Percentiles rank a stretch among this genome's conserved stretches.
phyloP scores from a whole-genome alignment of 2,797 vertebrate genomes.

The Anolis apletophallus region DNA sequence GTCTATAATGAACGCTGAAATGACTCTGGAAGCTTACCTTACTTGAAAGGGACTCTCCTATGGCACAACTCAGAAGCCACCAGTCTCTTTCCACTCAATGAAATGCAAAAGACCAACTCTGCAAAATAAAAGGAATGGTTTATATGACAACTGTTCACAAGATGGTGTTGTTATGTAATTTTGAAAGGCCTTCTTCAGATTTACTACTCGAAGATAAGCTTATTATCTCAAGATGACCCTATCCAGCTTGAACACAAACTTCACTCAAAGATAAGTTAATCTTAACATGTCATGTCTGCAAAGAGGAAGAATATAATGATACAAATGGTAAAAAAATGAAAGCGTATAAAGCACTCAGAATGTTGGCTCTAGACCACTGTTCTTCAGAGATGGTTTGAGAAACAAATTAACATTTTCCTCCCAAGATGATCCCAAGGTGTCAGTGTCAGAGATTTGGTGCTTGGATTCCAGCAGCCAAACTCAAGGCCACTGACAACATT shows the following conservation, averaged over 20 bases:
- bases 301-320: background rate
- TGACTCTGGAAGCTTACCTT: conserved; percentile 66
- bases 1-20: background rate
- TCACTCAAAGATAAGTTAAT: background rate
- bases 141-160: background rate
- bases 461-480: no score
- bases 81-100: conserved; percentile 49
- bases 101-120: conserved; percentile 69
- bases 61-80: conserved; percentile 38
- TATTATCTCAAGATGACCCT: background rate
- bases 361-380: no score
- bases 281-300: no score
- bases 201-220: no score
- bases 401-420: background rate
- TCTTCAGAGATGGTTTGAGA: background rate
- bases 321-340: background rate
- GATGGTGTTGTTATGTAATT: background rate
- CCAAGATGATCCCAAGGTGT: background rate
- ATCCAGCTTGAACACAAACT: background rate
- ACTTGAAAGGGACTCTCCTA: conserved; percentile 57
- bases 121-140: conserved; percentile 66
- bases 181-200: background rate
- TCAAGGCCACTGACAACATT: no score
- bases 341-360: no score
- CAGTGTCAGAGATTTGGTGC: no score